Evolutionary conservation across 92 coral and sea anemone genomes (phyloP).

Genomic region (Palythoa heliodiscus): DNA sequence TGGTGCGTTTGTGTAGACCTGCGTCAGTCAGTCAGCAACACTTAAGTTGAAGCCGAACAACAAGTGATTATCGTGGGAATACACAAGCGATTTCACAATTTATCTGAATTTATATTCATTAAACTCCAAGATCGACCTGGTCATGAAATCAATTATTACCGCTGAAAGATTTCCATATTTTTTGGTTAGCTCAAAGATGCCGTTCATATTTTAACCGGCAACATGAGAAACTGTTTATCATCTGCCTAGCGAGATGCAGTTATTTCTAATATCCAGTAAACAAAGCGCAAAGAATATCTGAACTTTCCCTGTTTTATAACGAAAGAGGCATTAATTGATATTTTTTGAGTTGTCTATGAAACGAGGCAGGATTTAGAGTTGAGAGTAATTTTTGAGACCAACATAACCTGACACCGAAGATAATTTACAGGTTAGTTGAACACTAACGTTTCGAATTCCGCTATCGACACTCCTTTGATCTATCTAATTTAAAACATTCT

Average conservation of each 20-base stretch:
- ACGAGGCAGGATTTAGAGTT: background rate
- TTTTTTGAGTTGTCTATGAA: slow-evolving; percentile 33
- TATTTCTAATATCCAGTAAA: background rate
- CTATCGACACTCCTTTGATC: slow-evolving; percentile 27
- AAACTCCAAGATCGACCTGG: background rate
- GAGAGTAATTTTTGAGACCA: background rate
- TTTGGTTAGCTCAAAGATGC: slow-evolving; percentile 12
- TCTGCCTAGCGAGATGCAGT: background rate
- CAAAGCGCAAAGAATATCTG: background rate
- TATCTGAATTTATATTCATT: slow-evolving; percentile 8
- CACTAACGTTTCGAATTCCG: slow-evolving; percentile 37
- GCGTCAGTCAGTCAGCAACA: background rate
- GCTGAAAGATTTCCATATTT: slow-evolving; percentile 42
- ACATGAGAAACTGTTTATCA: slow-evolving; percentile 39
- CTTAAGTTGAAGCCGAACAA: background rate
- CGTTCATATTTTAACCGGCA: slow-evolving; percentile 31
- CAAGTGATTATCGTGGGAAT: background rate
- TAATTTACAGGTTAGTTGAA: slow-evolving; percentile 18
- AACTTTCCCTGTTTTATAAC: background rate
- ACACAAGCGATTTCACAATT: background rate
- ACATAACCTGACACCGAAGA: slow-evolving; percentile 30
- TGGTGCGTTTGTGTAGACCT: background rate
- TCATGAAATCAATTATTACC: slow-evolving; percentile 37
- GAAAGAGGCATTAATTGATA: slow-evolving; percentile 13
- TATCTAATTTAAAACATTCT: slow-evolving; percentile 25